Conservation (phyloP, 2,113 vertebrate genomes). For the Alouatta palliata region DNA sequence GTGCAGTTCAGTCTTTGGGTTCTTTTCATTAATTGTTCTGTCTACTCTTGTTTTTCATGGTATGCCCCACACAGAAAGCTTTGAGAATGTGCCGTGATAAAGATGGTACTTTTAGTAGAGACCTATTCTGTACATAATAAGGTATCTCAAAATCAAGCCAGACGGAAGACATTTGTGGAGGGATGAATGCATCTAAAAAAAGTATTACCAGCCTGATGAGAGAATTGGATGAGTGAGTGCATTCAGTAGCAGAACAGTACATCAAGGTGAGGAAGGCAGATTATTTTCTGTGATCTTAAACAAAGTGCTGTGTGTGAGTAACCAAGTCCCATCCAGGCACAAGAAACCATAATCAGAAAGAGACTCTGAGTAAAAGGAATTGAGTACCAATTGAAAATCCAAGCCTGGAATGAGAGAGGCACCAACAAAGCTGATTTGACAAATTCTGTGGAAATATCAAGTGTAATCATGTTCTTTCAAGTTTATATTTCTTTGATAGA, state of each 20-base stretch:
- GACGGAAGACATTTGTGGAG: background rate
- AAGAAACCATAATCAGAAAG: background rate
- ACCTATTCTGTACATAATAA: background rate
- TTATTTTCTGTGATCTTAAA: background rate
- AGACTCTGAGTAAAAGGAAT: background rate
- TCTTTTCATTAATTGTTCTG: conserved; percentile 64
- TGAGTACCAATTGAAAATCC: background rate
- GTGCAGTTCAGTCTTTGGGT: background rate
- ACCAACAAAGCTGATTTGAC: too few relatives aligned
- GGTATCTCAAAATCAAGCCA: background rate
- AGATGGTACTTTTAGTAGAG: background rate
- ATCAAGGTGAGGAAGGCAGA: background rate
- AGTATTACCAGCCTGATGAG: background rate
- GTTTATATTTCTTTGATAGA: background rate
- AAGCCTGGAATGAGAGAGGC: background rate
- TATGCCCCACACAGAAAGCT: background rate
- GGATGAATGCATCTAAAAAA: background rate
- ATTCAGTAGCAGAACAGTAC: background rate
- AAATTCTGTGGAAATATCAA: background rate
- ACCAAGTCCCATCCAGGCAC: background rate
- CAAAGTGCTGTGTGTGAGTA: background rate
- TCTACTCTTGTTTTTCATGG: conserved; percentile 67
- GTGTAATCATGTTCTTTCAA: background rate
- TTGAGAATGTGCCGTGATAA: background rate
- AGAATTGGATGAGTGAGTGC: background rate